These are phyloP conservation scores for Eupithecia abbreviata DNA, from an alignment of 2,888 invertebrate genomes.

Conservation along the genomic window DNA sequence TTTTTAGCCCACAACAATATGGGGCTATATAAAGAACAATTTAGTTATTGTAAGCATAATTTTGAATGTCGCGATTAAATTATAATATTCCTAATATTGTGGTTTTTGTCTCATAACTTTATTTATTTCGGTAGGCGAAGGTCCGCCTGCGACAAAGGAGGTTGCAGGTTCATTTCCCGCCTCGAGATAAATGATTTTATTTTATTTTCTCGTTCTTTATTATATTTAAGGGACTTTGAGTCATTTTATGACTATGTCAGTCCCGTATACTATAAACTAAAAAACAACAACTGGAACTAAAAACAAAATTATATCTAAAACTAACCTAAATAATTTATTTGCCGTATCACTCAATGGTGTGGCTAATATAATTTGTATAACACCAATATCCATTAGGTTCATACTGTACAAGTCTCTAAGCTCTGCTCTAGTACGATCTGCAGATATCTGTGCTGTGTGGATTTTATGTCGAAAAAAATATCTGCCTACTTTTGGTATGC, in stretches of 20 bases:
- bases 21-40: slow-evolving; percentile 53
- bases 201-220: too few relatives aligned
- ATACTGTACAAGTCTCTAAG: too few relatives aligned
- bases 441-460: not conserved
- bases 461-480: not conserved
- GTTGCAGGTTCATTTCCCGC: not conserved
- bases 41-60: slow-evolving; percentile 50
- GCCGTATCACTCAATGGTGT: too few relatives aligned
- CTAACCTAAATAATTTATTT: too few relatives aligned
- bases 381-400: too few relatives aligned
- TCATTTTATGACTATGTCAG: too few relatives aligned
- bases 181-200: not conserved
- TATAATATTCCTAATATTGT: slow-evolving; percentile 39
- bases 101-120: not conserved
- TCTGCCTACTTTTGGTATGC: not conserved
- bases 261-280: too few relatives aligned
- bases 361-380: too few relatives aligned
- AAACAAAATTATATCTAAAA: too few relatives aligned
- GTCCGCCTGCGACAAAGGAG: not conserved
- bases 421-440: not conserved
- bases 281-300: too few relatives aligned
- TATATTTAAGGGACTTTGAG: too few relatives aligned
- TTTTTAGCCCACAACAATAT: not conserved
- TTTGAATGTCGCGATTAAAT: slow-evolving; percentile 54
- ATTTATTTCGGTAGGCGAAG: not conserved